Evolutionary conservation across 2,888 invertebrate genomes (phyloP).

Genomic region (Phalangium opilio): DNA sequence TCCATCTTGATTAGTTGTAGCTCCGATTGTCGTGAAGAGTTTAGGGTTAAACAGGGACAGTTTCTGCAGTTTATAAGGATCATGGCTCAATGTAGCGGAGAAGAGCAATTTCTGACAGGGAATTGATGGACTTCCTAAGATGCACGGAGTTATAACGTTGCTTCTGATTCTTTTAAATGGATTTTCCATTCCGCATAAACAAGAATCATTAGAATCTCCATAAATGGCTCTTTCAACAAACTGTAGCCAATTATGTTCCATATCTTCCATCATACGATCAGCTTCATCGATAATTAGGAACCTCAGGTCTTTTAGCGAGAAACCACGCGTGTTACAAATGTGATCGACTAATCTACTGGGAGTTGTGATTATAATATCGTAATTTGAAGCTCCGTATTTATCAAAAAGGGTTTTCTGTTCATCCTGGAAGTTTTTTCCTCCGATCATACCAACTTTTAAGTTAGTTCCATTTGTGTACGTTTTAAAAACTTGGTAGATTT

Average conservation of each 20-base stretch:
- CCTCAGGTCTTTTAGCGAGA: conserved; percentile 30
- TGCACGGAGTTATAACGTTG: conserved; percentile 6
- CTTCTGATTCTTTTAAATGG: conserved; percentile 1
- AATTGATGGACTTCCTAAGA: conserved; percentile 8
- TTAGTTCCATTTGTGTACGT: conserved; percentile 35
- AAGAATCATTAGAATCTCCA: conserved; percentile 8
- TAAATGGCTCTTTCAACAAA: conserved; percentile 19
- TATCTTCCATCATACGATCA: conserved; percentile 79
- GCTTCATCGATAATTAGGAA: conserved; percentile 93
- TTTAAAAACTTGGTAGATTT: conserved; percentile 66
- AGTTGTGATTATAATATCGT: conserved; percentile 38
- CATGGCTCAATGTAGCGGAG: conserved; percentile 92
- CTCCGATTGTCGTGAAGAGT: conserved; percentile 57
- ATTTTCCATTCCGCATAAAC: conserved; percentile 4
- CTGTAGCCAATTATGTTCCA: conserved; percentile 68
- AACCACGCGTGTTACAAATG: conserved; percentile 29
- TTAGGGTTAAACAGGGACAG: conserved; percentile 81
- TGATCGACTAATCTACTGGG: conserved; percentile 40
- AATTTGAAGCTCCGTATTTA: conserved; percentile 43
- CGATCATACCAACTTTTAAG: conserved; percentile 51
- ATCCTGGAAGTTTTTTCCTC: conserved; percentile 40
- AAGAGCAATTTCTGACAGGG: conserved; percentile 71
- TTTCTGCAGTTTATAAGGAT: conserved; percentile 83
- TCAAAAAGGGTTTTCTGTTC: conserved; percentile 28
- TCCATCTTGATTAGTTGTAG: conserved; percentile 22